These are phyloP conservation scores for Seladonia tumulorum DNA, from an alignment of 2,888 invertebrate species.

Conservation along the genomic window DNA sequence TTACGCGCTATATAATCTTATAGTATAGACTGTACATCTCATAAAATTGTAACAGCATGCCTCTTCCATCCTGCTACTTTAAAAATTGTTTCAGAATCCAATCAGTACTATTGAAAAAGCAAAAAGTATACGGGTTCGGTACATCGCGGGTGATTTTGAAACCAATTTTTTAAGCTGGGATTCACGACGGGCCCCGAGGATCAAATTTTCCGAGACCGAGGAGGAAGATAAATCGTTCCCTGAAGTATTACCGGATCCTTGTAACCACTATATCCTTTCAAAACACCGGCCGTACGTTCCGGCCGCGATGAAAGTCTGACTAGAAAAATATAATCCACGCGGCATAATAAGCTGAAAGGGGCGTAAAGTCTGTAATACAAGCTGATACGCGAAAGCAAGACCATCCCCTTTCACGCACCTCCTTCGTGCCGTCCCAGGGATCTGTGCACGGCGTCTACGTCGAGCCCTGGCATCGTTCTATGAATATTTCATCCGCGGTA, in stretches of 20 bases:
- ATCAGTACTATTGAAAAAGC: too few relatives aligned
- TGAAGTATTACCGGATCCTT: constrained; percentile 6
- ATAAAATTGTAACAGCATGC: too few relatives aligned
- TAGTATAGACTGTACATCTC: too few relatives aligned
- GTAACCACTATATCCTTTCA: background rate
- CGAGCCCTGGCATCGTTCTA: constrained; percentile 50
- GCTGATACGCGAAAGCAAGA: background rate
- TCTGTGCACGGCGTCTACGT: constrained; percentile 15
- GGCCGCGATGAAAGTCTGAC: constrained; percentile 7
- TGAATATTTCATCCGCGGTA: constrained; percentile 64
- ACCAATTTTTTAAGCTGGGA: background rate
- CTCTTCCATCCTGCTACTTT: too few relatives aligned
- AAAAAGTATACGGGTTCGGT: background rate
- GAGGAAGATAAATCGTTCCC: background rate
- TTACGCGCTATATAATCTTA: too few relatives aligned
- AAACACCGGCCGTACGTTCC: background rate
- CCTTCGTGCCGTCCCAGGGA: background rate
- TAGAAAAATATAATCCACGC: constrained; percentile 2
- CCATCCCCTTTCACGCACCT: constrained; percentile 7
- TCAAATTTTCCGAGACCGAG: background rate
- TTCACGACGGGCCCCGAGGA: background rate
- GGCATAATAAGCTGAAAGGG: constrained; percentile 13
- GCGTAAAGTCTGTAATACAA: background rate
- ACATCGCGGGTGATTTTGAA: background rate
- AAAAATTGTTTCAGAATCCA: too few relatives aligned